A percentile compares a stretch with the other conserved stretches of the same genome.
Conservation (phyloP, 1,140 invertebrate species). For the Leptopilina boulardi region DNA sequence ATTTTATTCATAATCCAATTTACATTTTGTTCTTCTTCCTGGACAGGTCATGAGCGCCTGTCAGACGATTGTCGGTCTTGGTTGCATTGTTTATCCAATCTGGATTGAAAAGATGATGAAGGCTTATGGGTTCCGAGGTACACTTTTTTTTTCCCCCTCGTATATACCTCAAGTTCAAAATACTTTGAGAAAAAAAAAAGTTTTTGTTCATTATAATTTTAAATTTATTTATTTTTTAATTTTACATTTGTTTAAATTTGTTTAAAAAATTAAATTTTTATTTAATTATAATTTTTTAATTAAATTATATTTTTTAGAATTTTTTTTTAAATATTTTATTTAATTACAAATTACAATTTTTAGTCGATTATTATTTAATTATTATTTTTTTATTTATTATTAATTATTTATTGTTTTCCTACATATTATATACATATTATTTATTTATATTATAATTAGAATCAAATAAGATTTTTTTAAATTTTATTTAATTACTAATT, state of each 20-base stretch:
- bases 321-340: too few species aligned
- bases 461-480: too few species aligned
- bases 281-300: too few species aligned
- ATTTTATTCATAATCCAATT: slow-evolving; percentile 34
- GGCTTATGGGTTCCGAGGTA: slow-evolving; percentile 70
- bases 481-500: too few species aligned
- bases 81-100: slow-evolving; percentile 69
- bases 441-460: too few species aligned
- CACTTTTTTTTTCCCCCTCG: slow-evolving; percentile 5
- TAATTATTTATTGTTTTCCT: too few species aligned
- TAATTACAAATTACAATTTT: too few species aligned
- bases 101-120: slow-evolving; percentile 67
- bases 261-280: too few species aligned
- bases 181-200: not conserved
- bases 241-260: not conserved
- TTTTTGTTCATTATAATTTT: not conserved
- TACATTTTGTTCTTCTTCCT: slow-evolving; percentile 35
- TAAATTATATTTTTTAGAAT: too few species aligned
- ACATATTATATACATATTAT: too few species aligned
- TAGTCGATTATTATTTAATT: too few species aligned
- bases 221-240: not conserved
- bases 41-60: slow-evolving; percentile 69
- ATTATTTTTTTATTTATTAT: too few species aligned
- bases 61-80: slow-evolving; percentile 68
- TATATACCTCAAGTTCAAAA: not conserved